A percentile compares a stretch with the other conserved stretches of the same genome.
Conservation (phyloP, 2,797 vertebrate genomes). For the Agapornis canus region DNA sequence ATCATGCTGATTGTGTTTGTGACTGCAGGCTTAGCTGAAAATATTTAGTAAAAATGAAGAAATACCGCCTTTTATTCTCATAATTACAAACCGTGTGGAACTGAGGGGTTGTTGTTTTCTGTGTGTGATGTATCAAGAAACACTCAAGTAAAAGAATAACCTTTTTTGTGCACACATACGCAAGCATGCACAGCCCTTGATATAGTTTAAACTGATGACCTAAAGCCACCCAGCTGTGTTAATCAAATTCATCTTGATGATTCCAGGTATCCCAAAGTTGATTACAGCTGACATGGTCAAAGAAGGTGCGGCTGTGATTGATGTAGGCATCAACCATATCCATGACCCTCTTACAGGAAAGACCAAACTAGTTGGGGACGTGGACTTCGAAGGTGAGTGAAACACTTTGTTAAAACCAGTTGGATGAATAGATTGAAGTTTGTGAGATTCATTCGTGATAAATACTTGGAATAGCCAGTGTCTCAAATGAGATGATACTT, state of each 20-base stretch:
- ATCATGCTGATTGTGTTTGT: not conserved
- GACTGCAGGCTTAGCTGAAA: not conserved
- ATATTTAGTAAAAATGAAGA: not conserved
- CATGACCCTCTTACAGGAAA: constrained; percentile 84
- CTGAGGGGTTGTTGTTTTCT: not conserved
- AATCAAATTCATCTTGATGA: not conserved
- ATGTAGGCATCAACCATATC: constrained; percentile 91
- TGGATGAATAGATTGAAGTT: not conserved
- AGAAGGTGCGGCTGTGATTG: constrained; percentile 89
- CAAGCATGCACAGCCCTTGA: not conserved
- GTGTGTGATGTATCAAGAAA: not conserved
- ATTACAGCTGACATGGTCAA: constrained; percentile 93
- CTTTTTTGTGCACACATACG: not conserved
- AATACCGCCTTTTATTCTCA: not conserved
- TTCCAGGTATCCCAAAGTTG: constrained; percentile 87
- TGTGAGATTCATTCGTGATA: not conserved
- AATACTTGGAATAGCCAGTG: not conserved
- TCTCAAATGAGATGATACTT: not conserved
- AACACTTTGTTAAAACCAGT: not conserved
- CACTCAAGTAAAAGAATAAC: not conserved
- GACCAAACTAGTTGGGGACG: constrained; percentile 87
- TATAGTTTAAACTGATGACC: not conserved
- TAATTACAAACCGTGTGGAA: not conserved
- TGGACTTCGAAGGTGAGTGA: constrained; percentile 91
- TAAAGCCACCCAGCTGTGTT: not conserved